These are phyloP conservation scores for Cyprinella venusta DNA, from an alignment of 2,797 vertebrate species.

Conservation along the genomic window DNA sequence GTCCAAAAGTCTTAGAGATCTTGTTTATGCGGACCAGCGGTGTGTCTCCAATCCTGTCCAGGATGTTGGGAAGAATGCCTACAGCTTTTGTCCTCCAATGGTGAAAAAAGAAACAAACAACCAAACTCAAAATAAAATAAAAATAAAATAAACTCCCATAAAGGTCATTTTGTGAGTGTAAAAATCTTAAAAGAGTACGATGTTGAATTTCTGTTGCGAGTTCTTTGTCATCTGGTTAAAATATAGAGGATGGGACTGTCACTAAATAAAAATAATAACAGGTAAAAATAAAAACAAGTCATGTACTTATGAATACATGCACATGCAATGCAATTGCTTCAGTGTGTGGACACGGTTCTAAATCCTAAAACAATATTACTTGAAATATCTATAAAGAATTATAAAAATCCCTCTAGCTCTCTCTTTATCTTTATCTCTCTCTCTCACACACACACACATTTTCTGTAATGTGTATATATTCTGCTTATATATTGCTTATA, in stretches of 20 bases:
- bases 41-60: constrained; percentile 88
- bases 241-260: not conserved
- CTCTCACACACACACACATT: too few relatives aligned
- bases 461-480: too few relatives aligned
- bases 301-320: not conserved
- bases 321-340: not conserved
- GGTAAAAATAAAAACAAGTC: not conserved
- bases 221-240: not conserved
- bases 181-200: not conserved
- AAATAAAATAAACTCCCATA: not conserved
- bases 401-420: not conserved
- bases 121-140: too few relatives aligned
- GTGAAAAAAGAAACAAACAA: not conserved
- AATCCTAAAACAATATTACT: not conserved
- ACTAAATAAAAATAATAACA: not conserved
- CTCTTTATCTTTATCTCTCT: too few relatives aligned
- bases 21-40: constrained; percentile 93
- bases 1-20: constrained; percentile 84
- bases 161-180: not conserved
- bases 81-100: constrained; percentile 69
- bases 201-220: not conserved
- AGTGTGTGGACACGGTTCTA: not conserved
- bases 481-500: too few relatives aligned
- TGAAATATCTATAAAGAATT: not conserved
- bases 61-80: constrained; percentile 85